A percentile compares a stretch with the other conserved stretches of the same genome.
These are phyloP conservation scores for Eudasyphora cyanicolor DNA, from an alignment of 2,888 invertebrate species.

Conservation along the genomic window DNA sequence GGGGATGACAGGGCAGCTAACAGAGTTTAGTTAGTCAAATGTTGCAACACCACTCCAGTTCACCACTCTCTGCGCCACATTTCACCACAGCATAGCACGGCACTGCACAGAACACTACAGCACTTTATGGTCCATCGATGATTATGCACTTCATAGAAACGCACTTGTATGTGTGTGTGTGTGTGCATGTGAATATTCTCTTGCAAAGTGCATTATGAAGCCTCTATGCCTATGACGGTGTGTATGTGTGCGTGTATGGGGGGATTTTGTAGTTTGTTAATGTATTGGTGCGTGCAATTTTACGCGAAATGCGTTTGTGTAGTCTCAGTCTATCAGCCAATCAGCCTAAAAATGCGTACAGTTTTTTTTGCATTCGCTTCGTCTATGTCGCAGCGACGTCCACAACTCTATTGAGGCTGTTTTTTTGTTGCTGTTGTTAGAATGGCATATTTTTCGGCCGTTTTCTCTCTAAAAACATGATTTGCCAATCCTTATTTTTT, in stretches of 20 bases:
- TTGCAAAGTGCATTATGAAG: not conserved
- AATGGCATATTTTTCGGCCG: slow-evolving; percentile 37
- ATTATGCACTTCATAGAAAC: slow-evolving; percentile 16
- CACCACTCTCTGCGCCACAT: no score
- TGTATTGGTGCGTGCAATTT: slow-evolving; percentile 45
- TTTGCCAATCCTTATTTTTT: slow-evolving; percentile 13
- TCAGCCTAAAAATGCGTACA: slow-evolving; percentile 55
- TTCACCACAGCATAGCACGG: not conserved
- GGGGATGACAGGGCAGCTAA: not conserved
- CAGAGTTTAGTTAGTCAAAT: slow-evolving; percentile 22
- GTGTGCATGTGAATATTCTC: not conserved
- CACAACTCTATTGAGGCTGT: not conserved
- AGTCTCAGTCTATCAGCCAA: slow-evolving; percentile 54
- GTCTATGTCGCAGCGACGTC: no score
- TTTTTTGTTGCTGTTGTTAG: slow-evolving; percentile 5
- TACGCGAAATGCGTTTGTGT: slow-evolving; percentile 19
- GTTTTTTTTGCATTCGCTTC: slow-evolving; percentile 9
- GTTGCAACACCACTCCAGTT: slow-evolving; percentile 4
- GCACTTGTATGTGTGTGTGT: slow-evolving; percentile 13
- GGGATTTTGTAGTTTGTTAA: not conserved
- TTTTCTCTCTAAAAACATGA: slow-evolving; percentile 41
- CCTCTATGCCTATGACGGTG: no score
- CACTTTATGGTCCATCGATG: not conserved
- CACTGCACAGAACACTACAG: no score
- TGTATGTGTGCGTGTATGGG: not conserved